Evolutionary conservation across 2,888 invertebrate genomes (phyloP), one percentile per base, ranked within the genome.

Genomic region (Meandrusa payeni): DNA sequence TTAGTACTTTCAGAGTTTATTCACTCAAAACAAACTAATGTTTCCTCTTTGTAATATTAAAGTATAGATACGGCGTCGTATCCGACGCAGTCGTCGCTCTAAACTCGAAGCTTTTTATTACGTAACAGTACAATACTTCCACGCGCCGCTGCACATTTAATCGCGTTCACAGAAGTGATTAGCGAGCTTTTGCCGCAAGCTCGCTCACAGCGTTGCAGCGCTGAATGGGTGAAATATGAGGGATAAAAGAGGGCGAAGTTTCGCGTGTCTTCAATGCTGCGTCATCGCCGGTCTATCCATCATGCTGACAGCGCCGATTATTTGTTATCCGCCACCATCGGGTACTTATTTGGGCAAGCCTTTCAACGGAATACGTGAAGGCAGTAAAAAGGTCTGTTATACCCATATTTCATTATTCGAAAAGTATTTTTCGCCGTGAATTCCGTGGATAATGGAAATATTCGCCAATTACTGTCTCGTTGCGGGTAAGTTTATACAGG

Each of bases 221-320:
- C 40, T 59, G 61, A 65, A 63, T 57, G 55, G 54, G 36, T 46
- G 48, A 48, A 39, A 42, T 46, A 58, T 61, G 56, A 58, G 57
- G 51, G 41, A 34, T 23, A 29, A 22, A 29, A 44, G 44, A 37
- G 43, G 44, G 41, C 50, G 47, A 51, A 40, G 47, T 41, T 45
- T 64, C 58, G 62, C 60, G 59, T 63, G 54, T 57, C 55, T 62
- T 64, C 67, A 57, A 54, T 56, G 77, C 76, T 57, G 55, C 69
- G 79, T 86, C 83, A 87, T 71, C 61, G 59, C 53, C 48, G 48
- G 51, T 53, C 57, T 71, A 82, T 87, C 80, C 63, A 85, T 87
- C 86, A 85, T 57, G 44, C 64, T 73, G 82, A 76, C 83, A 76
- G 66, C 70, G 47, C 51, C 69, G 73, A 76, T 76, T 80, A 77